Conservation (phyloP, 2,888 invertebrate genomes). For the Zhuqinia jingwanae region DNA sequence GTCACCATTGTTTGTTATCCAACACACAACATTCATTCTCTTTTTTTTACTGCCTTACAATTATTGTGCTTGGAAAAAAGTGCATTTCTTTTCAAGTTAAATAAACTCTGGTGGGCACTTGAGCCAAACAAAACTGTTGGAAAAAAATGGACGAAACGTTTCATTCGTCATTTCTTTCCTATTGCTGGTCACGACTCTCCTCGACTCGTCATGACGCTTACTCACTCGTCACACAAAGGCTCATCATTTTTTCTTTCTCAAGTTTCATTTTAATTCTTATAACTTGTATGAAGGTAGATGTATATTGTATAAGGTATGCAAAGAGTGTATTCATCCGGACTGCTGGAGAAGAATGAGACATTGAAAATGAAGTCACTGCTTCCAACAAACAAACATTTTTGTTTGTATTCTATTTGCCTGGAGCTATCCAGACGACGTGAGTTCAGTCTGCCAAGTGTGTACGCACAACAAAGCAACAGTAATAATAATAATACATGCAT, state of each 20-base stretch:
- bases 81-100: background rate
- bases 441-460: background rate
- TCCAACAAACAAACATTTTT: conserved; percentile 25
- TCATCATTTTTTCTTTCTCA: conserved; percentile 29
- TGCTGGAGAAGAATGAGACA: conserved; percentile 51
- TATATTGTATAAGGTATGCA: conserved; percentile 17
- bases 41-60: too few species aligned
- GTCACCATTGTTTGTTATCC: conserved; percentile 33
- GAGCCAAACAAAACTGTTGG: conserved; percentile 1
- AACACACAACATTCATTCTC: conserved; percentile 35
- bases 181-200: conserved; percentile 18
- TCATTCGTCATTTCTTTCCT: conserved; percentile 23
- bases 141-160: conserved; percentile 61
- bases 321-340: conserved; percentile 14
- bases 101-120: conserved; percentile 39
- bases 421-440: conserved; percentile 6
- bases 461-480: background rate
- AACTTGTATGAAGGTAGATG: background rate
- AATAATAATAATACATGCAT: too few species aligned
- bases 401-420: background rate
- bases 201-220: too few species aligned
- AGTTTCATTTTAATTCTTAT: conserved; percentile 37
- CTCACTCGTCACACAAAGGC: background rate
- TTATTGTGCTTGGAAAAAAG: too few species aligned
- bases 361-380: conserved; percentile 56